phyloP scores from a whole-genome alignment of 1,140 invertebrate genomes.

The Trichomalopsis sarcophagae region DNA sequence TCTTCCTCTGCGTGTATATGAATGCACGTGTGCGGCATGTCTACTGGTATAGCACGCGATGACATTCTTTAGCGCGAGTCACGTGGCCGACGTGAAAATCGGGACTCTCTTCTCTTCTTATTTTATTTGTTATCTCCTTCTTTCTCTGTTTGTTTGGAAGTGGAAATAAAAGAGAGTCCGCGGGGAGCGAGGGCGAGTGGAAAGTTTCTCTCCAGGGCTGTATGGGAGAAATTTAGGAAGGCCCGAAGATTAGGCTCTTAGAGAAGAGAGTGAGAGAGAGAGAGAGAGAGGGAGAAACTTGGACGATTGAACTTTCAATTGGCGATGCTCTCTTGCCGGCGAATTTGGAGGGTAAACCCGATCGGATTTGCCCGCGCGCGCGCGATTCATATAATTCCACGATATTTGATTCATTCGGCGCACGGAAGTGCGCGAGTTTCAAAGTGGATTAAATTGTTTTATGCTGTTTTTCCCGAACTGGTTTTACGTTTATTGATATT shows the following conservation, averaged over 20 bases:
- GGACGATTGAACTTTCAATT: conserved; percentile 6
- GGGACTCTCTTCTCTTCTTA: conserved; percentile 6
- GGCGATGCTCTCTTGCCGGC: no score
- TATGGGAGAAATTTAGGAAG: not conserved
- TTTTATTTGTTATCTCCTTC: not conserved
- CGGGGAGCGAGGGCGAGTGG: not conserved
- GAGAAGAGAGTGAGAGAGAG: not conserved
- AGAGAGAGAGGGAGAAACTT: not conserved
- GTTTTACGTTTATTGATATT: not conserved
- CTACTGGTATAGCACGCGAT: not conserved
- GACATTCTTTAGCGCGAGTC: conserved; percentile 46
- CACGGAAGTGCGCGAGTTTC: not conserved
- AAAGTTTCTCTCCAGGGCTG: not conserved
- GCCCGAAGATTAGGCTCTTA: conserved; percentile 3
- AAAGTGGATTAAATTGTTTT: not conserved
- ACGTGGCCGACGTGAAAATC: conserved; percentile 45
- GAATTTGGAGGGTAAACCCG: conserved; percentile 15
- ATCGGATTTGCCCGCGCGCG: not conserved
- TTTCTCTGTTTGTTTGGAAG: not conserved
- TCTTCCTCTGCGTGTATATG: conserved; percentile 6
- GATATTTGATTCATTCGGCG: not conserved
- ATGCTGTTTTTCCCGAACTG: not conserved
- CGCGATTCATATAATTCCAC: not conserved
- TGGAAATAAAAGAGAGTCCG: not conserved
- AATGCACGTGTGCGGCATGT: conserved; percentile 45